Percentiles rank a stretch among this genome's conserved stretches.
These are phyloP conservation scores for Channa striata DNA, from an alignment of 2,797 vertebrate species.

Conservation along the genomic window DNA sequence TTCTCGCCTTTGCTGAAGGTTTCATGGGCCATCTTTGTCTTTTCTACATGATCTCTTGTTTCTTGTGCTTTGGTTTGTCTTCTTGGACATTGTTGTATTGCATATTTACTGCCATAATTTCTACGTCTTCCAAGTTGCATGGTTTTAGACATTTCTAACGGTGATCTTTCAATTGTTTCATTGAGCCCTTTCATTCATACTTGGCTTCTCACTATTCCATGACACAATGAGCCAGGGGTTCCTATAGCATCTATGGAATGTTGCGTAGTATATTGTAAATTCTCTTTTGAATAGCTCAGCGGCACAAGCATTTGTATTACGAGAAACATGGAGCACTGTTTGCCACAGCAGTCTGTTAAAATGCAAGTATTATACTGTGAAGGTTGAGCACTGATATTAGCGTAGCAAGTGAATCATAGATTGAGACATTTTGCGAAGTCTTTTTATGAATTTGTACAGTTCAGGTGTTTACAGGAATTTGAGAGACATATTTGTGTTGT, in stretches of 20 bases:
- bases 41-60: neutral
- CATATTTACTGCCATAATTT: neutral
- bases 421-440: constrained; percentile 24
- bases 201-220: neutral
- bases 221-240: neutral
- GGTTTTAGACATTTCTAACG: neutral
- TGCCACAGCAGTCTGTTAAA: constrained; percentile 28
- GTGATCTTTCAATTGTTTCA: neutral
- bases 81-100: neutral
- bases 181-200: constrained; percentile 14
- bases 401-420: constrained; percentile 17
- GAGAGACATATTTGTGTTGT: constrained; percentile 30
- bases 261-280: constrained; percentile 8
- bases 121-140: neutral
- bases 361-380: constrained; percentile 52
- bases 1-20: neutral
- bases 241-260: constrained; percentile 1
- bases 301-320: constrained; percentile 1
- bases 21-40: neutral
- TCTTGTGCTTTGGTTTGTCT: constrained; percentile 26
- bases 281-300: neutral
- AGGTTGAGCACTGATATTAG: constrained; percentile 42
- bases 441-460: constrained; percentile 18
- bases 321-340: constrained; percentile 47
- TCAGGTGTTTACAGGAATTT: constrained; percentile 21